Base-by-base conservation (phyloP, 2,888 invertebrate genomes). In the Lordiphosa andalusiaca region DNA sequence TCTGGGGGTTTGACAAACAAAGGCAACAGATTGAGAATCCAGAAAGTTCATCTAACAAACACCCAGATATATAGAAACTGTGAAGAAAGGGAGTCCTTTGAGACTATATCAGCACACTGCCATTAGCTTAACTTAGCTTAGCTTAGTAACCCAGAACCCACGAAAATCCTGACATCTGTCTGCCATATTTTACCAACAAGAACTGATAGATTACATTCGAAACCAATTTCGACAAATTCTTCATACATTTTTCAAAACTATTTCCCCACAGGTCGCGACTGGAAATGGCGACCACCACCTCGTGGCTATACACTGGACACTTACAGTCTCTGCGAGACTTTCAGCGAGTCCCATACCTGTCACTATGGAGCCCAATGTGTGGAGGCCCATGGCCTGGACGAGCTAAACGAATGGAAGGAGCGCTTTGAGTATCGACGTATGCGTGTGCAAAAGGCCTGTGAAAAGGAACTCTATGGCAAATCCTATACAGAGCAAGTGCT, bases 401-500 rank as follows among this genome's bases (percentile, higher is more conserved):
- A 95, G 86, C 88, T 95, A 6, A 91, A 91, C 21, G 94, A 95
- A 87, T 95, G 95, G 95, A 92, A 92, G 73, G 92, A 93, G 70
- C 89, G 94, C 55, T 94, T 94, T 86, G 92, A 93, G 70, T 93
- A 93, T 81, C 90, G 93, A 16, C 90, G 91, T 69, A 93, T 92
- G 92, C 91, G 91, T 69, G 86, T 92, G 56, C 91, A 92, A 82
- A 90, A 91, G 69, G 93, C 93, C 5, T 92, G 92, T 77, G 93
- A 94, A 71, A 93, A 93, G 77, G 92, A 93, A 85, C 88, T 93
- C n/a, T 93, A 92, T 86, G 93, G 93, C 51, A 90, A 90, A 69
- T 90, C 90, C 13, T 90, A 90, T 63, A 90, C 90, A 9, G 94
- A 94, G 82, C 92, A 93, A 78, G 90, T 94, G 19, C 88, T 94